Percentiles rank a stretch among this genome's conserved stretches.
These are phyloP conservation scores for Sorex araneus DNA, from an alignment of 2,113 vertebrate species.

Conservation along the genomic window DNA sequence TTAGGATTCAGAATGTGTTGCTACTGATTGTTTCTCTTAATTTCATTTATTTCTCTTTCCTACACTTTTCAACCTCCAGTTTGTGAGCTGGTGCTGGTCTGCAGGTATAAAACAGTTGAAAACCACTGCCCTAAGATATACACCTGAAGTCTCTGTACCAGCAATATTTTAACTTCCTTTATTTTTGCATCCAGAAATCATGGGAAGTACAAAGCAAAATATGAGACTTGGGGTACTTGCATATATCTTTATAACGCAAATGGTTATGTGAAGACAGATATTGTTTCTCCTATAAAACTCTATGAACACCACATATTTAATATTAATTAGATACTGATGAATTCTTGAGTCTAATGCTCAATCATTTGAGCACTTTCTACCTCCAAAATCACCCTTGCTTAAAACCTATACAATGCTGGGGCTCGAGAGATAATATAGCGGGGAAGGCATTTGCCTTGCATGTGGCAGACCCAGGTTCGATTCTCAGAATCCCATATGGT, in stretches of 20 bases:
- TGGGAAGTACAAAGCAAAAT: constrained; percentile 39
- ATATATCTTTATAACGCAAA: constrained; percentile 13
- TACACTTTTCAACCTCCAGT: neutral
- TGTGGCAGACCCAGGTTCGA: no score
- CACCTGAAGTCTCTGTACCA: neutral
- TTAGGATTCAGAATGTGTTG: constrained; percentile 42
- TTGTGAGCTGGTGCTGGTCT: no score
- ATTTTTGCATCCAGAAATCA: neutral
- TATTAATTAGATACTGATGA: neutral
- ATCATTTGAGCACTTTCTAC: neutral
- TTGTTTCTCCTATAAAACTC: neutral
- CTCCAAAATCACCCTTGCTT: constrained; percentile 28
- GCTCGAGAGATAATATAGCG: no score
- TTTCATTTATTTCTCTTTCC: neutral
- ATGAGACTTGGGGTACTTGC: neutral
- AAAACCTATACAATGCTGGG: neutral
- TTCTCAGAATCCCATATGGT: no score
- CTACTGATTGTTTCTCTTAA: neutral
- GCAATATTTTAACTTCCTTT: constrained; percentile 19
- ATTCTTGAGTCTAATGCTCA: neutral
- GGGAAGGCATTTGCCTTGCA: no score
- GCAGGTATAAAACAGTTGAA: no score
- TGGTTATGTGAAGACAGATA: neutral
- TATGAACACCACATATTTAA: constrained; percentile 45
- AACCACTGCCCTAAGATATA: neutral